Base-by-base conservation (phyloP, 2,888 invertebrate genomes). In the Cheilosia grossa region DNA sequence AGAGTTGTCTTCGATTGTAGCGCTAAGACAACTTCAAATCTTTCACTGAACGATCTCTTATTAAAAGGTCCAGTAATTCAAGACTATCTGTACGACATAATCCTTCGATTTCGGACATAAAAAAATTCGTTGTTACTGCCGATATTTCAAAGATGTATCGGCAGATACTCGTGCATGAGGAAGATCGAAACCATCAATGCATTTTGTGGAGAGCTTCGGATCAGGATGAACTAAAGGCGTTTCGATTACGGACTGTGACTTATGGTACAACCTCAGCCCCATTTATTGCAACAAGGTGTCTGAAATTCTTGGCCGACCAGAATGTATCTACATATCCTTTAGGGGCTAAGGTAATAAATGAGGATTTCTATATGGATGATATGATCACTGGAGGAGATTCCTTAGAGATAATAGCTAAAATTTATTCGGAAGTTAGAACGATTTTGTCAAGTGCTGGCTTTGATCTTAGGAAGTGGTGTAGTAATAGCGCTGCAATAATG, bases 111-210 rank as follows among this genome's bases (percentile, higher is more conserved):
- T 21, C 21, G 21, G 21, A 21, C 21, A 21, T 21, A 21, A 21
- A 21, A 1, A 21, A 21, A 21, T 21, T 21, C 21, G 21, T 21
- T 21, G 21, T 21, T 21, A 21, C 21, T 21, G 21, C 21, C 21
- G 21, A 21, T 2, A 21, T 87, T 6, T 67, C 69, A 3, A 87
- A 87, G 74, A 87, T 87, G 82, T 88, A 87, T 51, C 66, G 87
- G 6, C 87, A 87, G 56, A 63, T 64, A 7, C 70, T 75, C 51
- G 79, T 87, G 7, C 64, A 69, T 13, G 59, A 58, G 13, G 63
- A 74, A 9, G 87, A 87, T 33, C 21, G 59, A 1, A 3, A 33
- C 10, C 9, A 33, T 33, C 33, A 33, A 10, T 21, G 21, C 21
- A 21, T 21, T 21, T 21, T 21, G 21, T 21, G 21, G 21, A 21